Conservation (phyloP, 2,113 vertebrate species). For the Melanerpes formicivorus region DNA sequence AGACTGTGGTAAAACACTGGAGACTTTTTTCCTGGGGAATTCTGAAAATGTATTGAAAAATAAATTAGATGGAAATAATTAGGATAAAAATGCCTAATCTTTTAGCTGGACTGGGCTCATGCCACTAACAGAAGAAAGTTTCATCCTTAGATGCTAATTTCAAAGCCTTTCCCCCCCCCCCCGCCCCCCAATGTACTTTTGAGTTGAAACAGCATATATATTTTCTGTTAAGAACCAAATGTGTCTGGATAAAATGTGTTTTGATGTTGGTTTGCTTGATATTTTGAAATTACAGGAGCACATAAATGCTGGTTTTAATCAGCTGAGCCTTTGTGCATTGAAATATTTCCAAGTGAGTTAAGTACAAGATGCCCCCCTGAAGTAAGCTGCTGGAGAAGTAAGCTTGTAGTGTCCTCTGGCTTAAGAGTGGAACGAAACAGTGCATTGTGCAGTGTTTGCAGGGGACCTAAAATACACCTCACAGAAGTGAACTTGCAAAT, state of each 20-base stretch:
- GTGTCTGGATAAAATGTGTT: neutral
- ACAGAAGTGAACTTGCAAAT: neutral
- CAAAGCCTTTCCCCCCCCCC: neutral
- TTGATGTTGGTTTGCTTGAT: neutral
- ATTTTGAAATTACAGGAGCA: neutral
- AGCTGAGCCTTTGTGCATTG: neutral
- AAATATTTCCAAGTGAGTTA: neutral
- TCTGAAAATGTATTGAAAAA: neutral
- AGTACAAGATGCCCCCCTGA: neutral
- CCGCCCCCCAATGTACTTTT: neutral
- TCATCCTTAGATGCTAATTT: neutral
- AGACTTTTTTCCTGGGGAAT: neutral
- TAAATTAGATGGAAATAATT: neutral
- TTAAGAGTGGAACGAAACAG: neutral
- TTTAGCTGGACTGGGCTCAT: neutral
- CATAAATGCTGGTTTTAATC: neutral
- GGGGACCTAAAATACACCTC: neutral
- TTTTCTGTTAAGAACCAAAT: neutral
- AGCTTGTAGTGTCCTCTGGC: fast-evolving
- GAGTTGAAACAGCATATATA: neutral
- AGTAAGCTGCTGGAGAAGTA: neutral
- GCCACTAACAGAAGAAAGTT: neutral
- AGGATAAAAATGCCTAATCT: neutral
- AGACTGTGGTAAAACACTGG: neutral
- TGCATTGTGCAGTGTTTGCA: neutral